Evolutionary conservation across 2,888 invertebrate genomes (phyloP), one percentile per base, ranked within the genome.

Genomic region (Lysandra coridon): DNA sequence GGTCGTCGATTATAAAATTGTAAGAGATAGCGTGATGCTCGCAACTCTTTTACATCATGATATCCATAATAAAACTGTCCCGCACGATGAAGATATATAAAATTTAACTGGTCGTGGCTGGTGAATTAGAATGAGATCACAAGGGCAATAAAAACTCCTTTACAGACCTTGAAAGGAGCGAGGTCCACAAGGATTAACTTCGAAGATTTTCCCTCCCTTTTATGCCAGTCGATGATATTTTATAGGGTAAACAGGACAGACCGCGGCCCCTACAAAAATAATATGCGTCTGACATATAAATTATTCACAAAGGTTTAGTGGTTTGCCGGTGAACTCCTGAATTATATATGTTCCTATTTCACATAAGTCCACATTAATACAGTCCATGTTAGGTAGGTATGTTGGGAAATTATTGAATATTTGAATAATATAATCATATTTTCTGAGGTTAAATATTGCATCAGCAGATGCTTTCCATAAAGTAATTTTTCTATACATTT

Each of bases 231-330:
- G 87, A 89, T 88, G 85, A 89, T 91, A 91, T 91, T 92, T 90
- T 91, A 90, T 89, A 86, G 88, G 87, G 88, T 89, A 89, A 90
- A 90, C 89, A 87, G 85, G 84, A 85, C 85, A 85, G 86, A 87
- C 89, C 87, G 85, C 87, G 84, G 83, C 86, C 90, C 91, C 86
- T 89, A 87, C 91, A 92, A 93, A 93, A 92, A 92, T 92, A 92
- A 91, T 91, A 91, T 87, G 88, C 88, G 88, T 88, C 89, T 89
- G 85, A 84, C 85, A 82, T 84, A 87, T 93, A 91, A 92, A 93
- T 92, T 91, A 93, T 94, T 94, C 91, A 93, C 89, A 89, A 90
- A 92, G 90, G 90, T 91, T 88, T 90, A 89, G 88, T 88, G 87
- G 89, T 89, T 88, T 83, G 85, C 85, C 86, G 87, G 86, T 86